phyloP scores from a whole-genome alignment of 2,888 invertebrate genomes.

The Drosophila mayaguana region DNA sequence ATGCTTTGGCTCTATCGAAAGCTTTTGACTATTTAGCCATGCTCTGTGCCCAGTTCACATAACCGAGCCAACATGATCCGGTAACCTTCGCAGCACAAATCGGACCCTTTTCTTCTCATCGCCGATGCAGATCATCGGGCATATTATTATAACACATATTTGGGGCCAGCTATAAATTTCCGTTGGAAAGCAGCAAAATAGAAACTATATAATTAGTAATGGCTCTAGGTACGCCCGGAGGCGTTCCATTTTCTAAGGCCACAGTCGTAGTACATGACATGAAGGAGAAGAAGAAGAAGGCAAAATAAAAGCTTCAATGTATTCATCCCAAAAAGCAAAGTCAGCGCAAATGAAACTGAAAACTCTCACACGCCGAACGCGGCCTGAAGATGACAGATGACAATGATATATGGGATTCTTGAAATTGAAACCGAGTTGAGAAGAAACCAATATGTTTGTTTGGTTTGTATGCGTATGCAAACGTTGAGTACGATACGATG shows the following conservation, averaged over 20 bases:
- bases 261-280: conserved; percentile 13
- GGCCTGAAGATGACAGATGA: conserved; percentile 57
- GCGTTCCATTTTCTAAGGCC: conserved; percentile 52
- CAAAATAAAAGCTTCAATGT: conserved; percentile 32
- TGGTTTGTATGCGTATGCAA: conserved; percentile 7
- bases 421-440: conserved; percentile 60
- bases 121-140: conserved; percentile 20
- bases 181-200: conserved; percentile 64
- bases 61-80: conserved; percentile 10
- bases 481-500: conserved; percentile 9
- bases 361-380: conserved; percentile 49
- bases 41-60: conserved; percentile 21
- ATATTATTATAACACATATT: conserved; percentile 52
- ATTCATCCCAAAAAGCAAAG: conserved; percentile 19
- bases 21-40: conserved; percentile 11
- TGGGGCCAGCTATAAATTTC: conserved; percentile 49
- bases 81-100: conserved; percentile 32
- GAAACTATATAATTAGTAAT: conserved; percentile 69
- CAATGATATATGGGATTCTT: conserved; percentile 73
- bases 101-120: conserved; percentile 13
- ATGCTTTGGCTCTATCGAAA: conserved; percentile 16
- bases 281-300: neutral
- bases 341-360: conserved; percentile 63
- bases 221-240: conserved; percentile 63
- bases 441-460: conserved; percentile 23